phyloP scores from a whole-genome alignment of 1,140 invertebrate species.

The Caerostris extrusa region DNA sequence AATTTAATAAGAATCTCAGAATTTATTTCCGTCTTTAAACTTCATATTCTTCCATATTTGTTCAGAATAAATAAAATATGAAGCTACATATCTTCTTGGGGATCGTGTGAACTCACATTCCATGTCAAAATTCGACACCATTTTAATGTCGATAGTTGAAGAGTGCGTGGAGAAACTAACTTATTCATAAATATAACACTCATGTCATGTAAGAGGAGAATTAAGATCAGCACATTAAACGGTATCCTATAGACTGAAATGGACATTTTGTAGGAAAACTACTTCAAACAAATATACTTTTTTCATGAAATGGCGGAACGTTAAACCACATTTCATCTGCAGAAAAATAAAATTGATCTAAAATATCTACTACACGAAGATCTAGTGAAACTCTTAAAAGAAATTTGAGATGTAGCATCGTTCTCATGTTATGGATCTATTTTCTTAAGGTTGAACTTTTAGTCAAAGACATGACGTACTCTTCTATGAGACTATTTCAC shows the following conservation, averaged over 20 bases:
- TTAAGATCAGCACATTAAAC: not conserved
- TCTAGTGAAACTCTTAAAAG: not conserved
- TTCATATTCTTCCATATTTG: too few relatives aligned
- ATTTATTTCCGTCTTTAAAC: too few relatives aligned
- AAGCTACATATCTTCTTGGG: too few relatives aligned
- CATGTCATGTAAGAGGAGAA: not conserved
- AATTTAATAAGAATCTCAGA: too few relatives aligned
- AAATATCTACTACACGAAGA: not conserved
- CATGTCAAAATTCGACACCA: too few relatives aligned
- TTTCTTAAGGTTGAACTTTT: slow-evolving; percentile 29
- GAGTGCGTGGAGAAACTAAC: too few relatives aligned
- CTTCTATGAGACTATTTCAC: not conserved
- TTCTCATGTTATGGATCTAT: slow-evolving; percentile 31
- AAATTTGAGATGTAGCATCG: not conserved
- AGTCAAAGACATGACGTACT: slow-evolving; percentile 63
- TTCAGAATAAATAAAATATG: too few relatives aligned
- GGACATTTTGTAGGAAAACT: not conserved
- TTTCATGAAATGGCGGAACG: not conserved
- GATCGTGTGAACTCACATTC: too few relatives aligned
- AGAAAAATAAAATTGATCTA: slow-evolving; percentile 31
- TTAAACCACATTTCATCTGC: slow-evolving; percentile 24
- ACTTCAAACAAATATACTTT: not conserved
- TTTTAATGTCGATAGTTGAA: too few relatives aligned
- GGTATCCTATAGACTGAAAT: not conserved
- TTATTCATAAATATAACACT: too few relatives aligned